Base-by-base conservation (phyloP, 2,888 invertebrate genomes). In the Tachina grossa region DNA sequence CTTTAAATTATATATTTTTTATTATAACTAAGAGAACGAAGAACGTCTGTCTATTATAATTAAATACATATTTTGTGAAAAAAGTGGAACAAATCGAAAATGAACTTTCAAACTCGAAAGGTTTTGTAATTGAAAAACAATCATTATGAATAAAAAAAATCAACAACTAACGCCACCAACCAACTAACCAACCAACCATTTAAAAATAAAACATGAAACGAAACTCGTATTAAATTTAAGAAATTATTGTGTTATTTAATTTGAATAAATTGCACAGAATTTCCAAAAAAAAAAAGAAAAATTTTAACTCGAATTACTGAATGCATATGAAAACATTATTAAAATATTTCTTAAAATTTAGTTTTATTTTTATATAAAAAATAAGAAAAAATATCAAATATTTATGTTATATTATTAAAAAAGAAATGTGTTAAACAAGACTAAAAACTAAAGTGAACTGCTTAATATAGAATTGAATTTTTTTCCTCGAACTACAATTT, bases 121-220 rank as follows among this genome's bases (percentile, higher is more conserved):
- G 85, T 85, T 85, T 85, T 83, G 85, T 85, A 85, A 85, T 76
- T 76, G 66, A 80, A 80, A 80, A 80, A 85, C 85, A 85, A 85
- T 85, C 85, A 85, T 68, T 66, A 49, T n/a, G 61, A 80, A 75
- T 76, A 45, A 63, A 43, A 10, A 59, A 47, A 83, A 80, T 53
- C 61, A 78, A 74, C 65, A 85, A 85, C 79, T 75, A 79, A 75
- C 14, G 79, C 83, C 83, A 85, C 85, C 74, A 85, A 69, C 69
- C 31, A 31, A 69, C 69, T 4, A 31, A 31, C 31, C 47, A 81
- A 31, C 31, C 47, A 81, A 84, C 49, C 78, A 83, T 59, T 68
- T 19, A 61, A 65, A 53, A n/a, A 66, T 14, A 55, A 77, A 61
- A 81, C 47, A 31, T 16, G 53, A 69, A 85, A 66, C n/a, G 19